Base-by-base conservation (phyloP, 2,888 invertebrate species). In the Smittia aterrima region DNA sequence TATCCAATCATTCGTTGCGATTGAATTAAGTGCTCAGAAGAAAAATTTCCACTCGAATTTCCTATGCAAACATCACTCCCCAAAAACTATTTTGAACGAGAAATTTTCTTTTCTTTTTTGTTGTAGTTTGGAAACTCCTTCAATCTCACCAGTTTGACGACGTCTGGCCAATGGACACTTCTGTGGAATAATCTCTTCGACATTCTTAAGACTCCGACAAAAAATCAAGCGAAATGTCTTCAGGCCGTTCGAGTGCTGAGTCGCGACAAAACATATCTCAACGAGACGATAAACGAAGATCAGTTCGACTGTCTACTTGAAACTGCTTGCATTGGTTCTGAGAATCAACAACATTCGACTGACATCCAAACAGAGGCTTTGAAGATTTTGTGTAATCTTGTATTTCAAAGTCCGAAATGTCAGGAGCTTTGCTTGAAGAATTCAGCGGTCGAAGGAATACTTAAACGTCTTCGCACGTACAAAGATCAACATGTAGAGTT, bases 311-410 rank as follows among this genome's bases (percentile, higher is more conserved):
- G 86, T n/a, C 82, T 95, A 66, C 84, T 93, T 75, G 85, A 88
- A 77, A 85, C 87, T 78, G 90, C 92, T 16, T 89, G 89, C 18
- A 84, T 92, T 70, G 84, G 84, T 18, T 79, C 82, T 67, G 79
- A 81, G 13, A 80, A 84, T 22, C 81, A 82, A 47, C 78, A 83
- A 74, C 82, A 83, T 75, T 80, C 83, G 32, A 86, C 87, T 80
- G 82, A 87, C 80, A 84, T 88, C 24, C 86, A 86, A 1, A 84
- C 92, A 4, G 96, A 96, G 83, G 91, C 94, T 0, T 84, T 93
- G 73, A 97, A 96, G 83, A 90, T 95, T 80, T 84, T 97, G 9
- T 95, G 93, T 80, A 98, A 98, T 82, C 85, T 97, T 77, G 86
- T 95, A 73, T 96, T 88, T 80, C 93, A 96, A 80, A 90, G 90